Conservation (phyloP, 2,113 vertebrate genomes). For the Cheirogaleus medius region DNA sequence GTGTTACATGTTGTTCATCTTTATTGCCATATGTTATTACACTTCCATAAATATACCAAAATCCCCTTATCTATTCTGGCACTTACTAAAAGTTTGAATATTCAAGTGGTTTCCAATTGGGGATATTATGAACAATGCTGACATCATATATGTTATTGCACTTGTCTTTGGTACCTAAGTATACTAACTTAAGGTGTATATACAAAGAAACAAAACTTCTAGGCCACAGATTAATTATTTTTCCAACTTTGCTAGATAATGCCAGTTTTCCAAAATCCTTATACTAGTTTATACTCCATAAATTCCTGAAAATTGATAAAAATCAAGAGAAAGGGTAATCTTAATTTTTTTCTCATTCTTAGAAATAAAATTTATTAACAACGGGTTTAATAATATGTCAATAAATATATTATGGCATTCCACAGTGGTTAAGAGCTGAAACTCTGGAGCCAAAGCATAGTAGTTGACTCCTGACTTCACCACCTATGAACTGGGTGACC, state of each 20-base stretch:
- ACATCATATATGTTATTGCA: not conserved
- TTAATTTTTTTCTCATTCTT: not conserved
- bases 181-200: not conserved
- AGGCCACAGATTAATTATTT: not conserved
- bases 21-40: not conserved
- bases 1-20: not conserved
- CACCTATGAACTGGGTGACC: not conserved
- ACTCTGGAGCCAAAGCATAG: not conserved
- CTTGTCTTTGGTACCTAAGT: not conserved
- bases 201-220: not conserved
- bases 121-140: not conserved
- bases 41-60: not conserved
- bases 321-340: not conserved
- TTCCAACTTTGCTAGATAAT: not conserved
- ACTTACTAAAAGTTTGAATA: conserved; percentile 5
- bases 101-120: not conserved
- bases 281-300: not conserved
- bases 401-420: not conserved
- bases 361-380: not conserved
- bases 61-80: not conserved
- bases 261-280: not conserved
- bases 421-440: not conserved
- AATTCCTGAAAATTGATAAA: not conserved
- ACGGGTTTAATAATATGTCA: not conserved
- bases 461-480: not conserved